Evolutionary conservation across 2,888 invertebrate species (phyloP).

Genomic region (Pristionchus entomophagus): DNA sequence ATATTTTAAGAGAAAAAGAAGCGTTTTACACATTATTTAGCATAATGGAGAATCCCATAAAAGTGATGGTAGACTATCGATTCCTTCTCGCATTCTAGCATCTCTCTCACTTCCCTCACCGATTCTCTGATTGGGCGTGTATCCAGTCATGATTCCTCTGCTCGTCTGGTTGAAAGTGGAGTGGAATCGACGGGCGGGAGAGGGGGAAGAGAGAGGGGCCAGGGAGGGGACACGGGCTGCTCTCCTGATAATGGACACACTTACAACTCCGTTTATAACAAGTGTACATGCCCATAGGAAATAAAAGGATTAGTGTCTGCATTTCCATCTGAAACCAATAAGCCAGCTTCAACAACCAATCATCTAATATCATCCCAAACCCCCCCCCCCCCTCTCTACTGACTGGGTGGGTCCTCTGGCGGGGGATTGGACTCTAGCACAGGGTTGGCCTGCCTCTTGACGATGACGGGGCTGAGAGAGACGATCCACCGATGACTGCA

Average conservation of each 20-base stretch:
- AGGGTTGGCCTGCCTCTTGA: neutral
- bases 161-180: neutral
- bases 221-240: neutral
- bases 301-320: neutral
- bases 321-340: too few relatives aligned
- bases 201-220: neutral
- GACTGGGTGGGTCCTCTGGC: neutral
- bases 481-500: slow-evolving; percentile 27
- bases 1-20: too few relatives aligned
- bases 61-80: too few relatives aligned
- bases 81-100: neutral
- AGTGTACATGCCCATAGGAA: neutral
- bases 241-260: neutral
- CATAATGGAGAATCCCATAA: too few relatives aligned
- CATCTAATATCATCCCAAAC: too few relatives aligned
- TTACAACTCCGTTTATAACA: neutral
- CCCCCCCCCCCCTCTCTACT: neutral
- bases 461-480: slow-evolving; percentile 30
- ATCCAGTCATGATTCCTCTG: neutral
- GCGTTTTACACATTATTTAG: too few relatives aligned
- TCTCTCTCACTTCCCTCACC: neutral
- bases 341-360: too few relatives aligned
- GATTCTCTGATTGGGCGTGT: slow-evolving; percentile 28
- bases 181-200: slow-evolving; percentile 1
- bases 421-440: neutral